Conservation (phyloP, 2,797 vertebrate species). For the Anguilla megastoma region DNA sequence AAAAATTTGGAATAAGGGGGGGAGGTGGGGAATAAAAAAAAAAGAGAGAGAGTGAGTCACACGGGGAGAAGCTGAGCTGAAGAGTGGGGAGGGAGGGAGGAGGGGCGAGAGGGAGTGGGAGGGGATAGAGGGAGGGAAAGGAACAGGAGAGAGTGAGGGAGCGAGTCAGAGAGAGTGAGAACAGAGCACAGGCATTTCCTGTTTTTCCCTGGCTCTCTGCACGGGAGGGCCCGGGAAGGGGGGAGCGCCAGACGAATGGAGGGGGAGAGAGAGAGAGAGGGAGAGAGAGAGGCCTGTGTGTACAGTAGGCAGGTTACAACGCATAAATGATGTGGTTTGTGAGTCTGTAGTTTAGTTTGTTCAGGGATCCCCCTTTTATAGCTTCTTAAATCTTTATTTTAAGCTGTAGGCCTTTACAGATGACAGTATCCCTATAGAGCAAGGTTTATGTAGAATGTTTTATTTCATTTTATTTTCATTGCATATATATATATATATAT, state of each 20-base stretch:
- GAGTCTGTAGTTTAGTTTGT: not conserved
- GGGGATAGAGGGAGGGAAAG: constrained; percentile 34
- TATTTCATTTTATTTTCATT: not conserved
- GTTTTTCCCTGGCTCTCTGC: constrained; percentile 61
- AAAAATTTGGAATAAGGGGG: constrained; percentile 41
- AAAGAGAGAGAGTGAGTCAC: constrained; percentile 57
- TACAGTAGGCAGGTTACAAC: constrained; percentile 57
- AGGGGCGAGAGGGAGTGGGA: constrained; percentile 40
- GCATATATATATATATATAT: too few species aligned
- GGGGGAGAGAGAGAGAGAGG: constrained; percentile 34
- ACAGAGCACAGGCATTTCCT: constrained; percentile 75
- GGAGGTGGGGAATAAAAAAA: not conserved
- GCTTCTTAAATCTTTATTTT: not conserved
- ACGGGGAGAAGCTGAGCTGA: constrained; percentile 61
- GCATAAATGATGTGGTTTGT: constrained; percentile 14
- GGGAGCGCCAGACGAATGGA: constrained; percentile 31
- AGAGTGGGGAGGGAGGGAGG: constrained; percentile 56
- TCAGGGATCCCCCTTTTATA: not conserved
- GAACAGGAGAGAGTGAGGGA: constrained; percentile 50
- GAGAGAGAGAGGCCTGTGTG: constrained; percentile 37
- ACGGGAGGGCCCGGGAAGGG: constrained; percentile 57
- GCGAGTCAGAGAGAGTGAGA: constrained; percentile 65
- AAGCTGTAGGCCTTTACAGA: not conserved
- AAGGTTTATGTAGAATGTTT: not conserved
- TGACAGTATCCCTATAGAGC: not conserved